Base-by-base conservation (phyloP, 1,140 invertebrate genomes). In the Drosophila ohnishii region DNA sequence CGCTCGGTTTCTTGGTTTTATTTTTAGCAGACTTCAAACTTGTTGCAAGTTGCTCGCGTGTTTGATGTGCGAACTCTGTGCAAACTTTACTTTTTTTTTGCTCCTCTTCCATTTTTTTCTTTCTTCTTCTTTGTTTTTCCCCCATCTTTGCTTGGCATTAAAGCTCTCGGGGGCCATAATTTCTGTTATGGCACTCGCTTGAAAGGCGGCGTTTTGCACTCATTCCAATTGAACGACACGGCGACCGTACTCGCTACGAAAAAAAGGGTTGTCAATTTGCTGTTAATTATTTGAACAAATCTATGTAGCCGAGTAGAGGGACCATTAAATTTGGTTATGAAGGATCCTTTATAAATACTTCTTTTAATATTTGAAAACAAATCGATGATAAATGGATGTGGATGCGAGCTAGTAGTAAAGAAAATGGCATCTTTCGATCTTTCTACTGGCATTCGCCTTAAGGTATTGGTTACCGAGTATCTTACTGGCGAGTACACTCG, bases 1-100 rank as follows among this genome's bases (percentile, higher is more conserved):
- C 35, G 37, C 61, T 69, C 11, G 65, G 35, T 53, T 53, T 69
- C 60, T 78, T 69, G 50, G 66, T 72, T 81, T 78, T 86, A 86
- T 86, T 86, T 86, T 87, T 87, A 87, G 78, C 66, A 63, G 72
- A 75, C 83, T 86, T 86, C 82, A 86, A 86, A 86, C 82, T 86
- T 86, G 82, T 86, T 86, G 82, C 82, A 78, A 86, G 83, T 82
- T 78, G 82, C 74, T 66, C 37, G 72, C 57, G 72, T 80, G 81
- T 80, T 86, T 85, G 81, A 73, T 80, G 67, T 74, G 66, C 73
- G 22, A 71, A 69, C 65, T 70, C 67, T 71, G 66, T 58, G 64
- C 64, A 72, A 86, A 86, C 78, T 86, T 82, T 61, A 66, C 64
- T 34, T 37, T 37, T 32, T 50, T 44, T 34, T 59, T 16, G n/a